Base-by-base conservation (phyloP, 2,888 invertebrate genomes). In the Drosophila borealis region DNA sequence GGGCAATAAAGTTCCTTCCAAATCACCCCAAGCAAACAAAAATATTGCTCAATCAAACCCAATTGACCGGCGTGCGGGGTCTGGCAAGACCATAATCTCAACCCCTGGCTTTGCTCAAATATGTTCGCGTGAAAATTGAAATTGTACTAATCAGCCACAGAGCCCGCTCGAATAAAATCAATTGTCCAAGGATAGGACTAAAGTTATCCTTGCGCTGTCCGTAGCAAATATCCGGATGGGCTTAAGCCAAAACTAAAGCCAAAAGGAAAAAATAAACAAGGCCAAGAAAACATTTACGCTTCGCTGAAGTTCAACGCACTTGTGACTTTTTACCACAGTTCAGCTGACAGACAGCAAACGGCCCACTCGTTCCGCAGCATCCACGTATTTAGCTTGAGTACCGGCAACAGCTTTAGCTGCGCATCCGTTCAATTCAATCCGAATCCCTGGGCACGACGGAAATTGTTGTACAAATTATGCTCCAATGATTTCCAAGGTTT, bases 111-210 rank as follows among this genome's bases (percentile, higher is more conserved):
- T 71, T 61, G 39, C 60, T 44, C 45, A 57, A 71, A 57, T 81
- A 66, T 76, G 71, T 83, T 68, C 70, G 84, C 74, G 84, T 81
- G 80, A 81, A 84, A 87, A 84, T 87, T 84, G 84, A 87, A 84
- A 87, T 73, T 78, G 81, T 76, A 68, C 81, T 87, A 87, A 87
- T 84, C 80, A 80, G 75, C 63, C 69, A 29, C 55, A 71, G 61
- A 37, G 17, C n/a, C 25, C 21, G 51, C 19, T 41, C 51, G 5
- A 50, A 17, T 25, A 33, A 44, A 61, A 39, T 19, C 46, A 56
- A 29, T 42, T 50, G 29, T 29, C 21, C 44, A 29, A 48, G n/a
- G 33, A 13, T 33, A 2, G 37, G 37, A 39, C n/a, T 41, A 9
- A 29, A 41, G 53, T 41, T 53, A 45, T 37, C 25, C 13, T 14